These are phyloP conservation scores for Cheilosia vulpina DNA, from an alignment of 2,888 invertebrate species.

Conservation along the genomic window DNA sequence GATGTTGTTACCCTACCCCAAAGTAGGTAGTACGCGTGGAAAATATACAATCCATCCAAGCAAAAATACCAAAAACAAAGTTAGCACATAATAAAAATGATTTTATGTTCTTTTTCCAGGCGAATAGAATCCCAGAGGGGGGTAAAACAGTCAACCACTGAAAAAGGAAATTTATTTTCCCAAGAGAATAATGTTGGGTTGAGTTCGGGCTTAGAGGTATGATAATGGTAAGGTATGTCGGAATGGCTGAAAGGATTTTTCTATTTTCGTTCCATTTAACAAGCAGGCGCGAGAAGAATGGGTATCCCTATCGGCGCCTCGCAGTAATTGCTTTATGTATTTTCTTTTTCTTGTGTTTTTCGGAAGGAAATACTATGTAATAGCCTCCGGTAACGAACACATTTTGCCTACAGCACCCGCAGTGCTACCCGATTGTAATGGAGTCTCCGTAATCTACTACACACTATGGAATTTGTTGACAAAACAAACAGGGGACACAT, in stretches of 20 bases:
- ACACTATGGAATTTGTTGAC: neutral
- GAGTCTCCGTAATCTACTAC: neutral
- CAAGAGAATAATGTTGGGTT: conserved; percentile 1
- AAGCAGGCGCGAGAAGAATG: neutral
- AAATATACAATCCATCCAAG: neutral
- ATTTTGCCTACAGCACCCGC: too few relatives aligned
- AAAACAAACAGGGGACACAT: neutral
- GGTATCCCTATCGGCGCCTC: neutral
- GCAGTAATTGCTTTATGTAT: neutral
- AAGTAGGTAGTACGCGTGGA: neutral
- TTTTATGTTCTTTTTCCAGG: neutral
- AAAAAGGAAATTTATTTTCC: neutral
- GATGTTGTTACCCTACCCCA: neutral
- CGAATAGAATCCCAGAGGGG: neutral
- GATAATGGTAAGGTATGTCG: neutral
- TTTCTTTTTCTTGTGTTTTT: neutral
- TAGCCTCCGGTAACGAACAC: too few relatives aligned
- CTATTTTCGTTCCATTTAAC: neutral
- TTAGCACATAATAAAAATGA: neutral
- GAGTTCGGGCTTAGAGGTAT: neutral
- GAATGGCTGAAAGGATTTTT: neutral
- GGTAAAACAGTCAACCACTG: neutral
- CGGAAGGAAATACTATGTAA: neutral
- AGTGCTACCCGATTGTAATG: neutral
- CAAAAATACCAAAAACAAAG: neutral